Base-by-base conservation (phyloP, 2,888 invertebrate genomes). In the Dolomedes plantarius region DNA sequence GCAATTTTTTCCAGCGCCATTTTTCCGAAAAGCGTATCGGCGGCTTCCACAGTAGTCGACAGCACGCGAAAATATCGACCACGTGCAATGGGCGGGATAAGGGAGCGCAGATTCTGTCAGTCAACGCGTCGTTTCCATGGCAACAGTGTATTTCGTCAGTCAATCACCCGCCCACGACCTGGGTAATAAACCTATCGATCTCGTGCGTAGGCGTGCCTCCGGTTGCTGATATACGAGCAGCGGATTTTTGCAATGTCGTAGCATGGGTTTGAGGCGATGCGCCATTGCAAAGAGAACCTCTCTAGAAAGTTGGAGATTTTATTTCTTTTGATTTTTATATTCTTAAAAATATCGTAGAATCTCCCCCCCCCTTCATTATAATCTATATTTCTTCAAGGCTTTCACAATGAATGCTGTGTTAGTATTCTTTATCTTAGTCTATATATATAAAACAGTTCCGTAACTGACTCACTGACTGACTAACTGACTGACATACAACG, bases 161-260 rank as follows among this genome's bases (percentile, higher is more conserved):
- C 71, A 78, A 78, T 78, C 78, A 78, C 72, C 64, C 82, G 82
- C 82, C 82, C 75, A 82, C 82, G 29, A 82, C 62, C 62, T 29
- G 36, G 82, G 75, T 82, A 76, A 82, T 82, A 74, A 75, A 76
- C 75, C 82, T 82, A 82, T 82, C 82, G 82, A 82, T 82, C 82
- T 69, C 68, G 19, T 69, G 71, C 46, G 82, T 69, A 68, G 82
- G 82, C 75, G 82, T 75, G 41, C 75, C 74, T 56, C 32, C 39
- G 56, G n/a, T 62, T 62, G 11, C 78, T 71, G 71, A 78, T 78
- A 78, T 76, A 76, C 46, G 36, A 76, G 31, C 46, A 19, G 29
- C 27, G 56, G 16, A 36, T 76, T 46, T 76, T 36, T 67, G 67
- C 64, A 67, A 76, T 76, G 76, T 31, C 65, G n/a, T n/a, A n/a